Evolutionary conservation across 2,113 vertebrate species (phyloP), one percentile per base, ranked within the genome.

Genomic region (Macrotus californicus): DNA sequence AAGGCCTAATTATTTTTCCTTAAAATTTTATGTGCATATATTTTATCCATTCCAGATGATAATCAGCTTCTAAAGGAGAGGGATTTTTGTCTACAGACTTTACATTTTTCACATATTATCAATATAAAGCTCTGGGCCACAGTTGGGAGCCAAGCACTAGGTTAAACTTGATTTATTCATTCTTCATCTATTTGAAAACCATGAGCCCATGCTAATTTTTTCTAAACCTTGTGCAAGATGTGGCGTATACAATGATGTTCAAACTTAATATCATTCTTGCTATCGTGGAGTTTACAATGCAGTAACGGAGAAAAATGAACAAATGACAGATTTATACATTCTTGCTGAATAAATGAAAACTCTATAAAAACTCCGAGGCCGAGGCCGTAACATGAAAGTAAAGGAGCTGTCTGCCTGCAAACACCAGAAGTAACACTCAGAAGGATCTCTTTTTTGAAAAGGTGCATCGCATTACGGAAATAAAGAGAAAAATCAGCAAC

Each of bases 391-490:
- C 43, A 79, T 91, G 46, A 93, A 95, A 90, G 36, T 2, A 81
- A 87, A 93, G 72, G 36, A 73, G 2, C 31, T 46, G 46, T 26
- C 61, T 88, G 70, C 46, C 39, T 94, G 59, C 87, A 83, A 77
- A 84, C 48, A 87, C 26, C 75, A 66, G 83, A 90, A 96, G 36
- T 31, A 91, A 41, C 52, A 86, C 91, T 94, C 89, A 36, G 36
- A 61, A 83, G 73, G 26, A 5, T 80, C 3, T 89, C 72, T 88
- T 85, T 91, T 43, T 75, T 96, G 90, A 96, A 94, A 83, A 15
- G 91, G 36, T 70, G 46, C 88, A 96, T 95, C 88, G 96, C 73
- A 89, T 95, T 93, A 96, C 50, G 64, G 81, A 95, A 94, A 95
- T 93, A 88, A 87, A 29, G 70, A 88, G 83, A 90, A 93, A 95